Percentiles rank a stretch among this genome's conserved stretches.
Evolutionary conservation across 2,888 invertebrate genomes (phyloP).

Genomic region (Drosophila kuntzei): DNA sequence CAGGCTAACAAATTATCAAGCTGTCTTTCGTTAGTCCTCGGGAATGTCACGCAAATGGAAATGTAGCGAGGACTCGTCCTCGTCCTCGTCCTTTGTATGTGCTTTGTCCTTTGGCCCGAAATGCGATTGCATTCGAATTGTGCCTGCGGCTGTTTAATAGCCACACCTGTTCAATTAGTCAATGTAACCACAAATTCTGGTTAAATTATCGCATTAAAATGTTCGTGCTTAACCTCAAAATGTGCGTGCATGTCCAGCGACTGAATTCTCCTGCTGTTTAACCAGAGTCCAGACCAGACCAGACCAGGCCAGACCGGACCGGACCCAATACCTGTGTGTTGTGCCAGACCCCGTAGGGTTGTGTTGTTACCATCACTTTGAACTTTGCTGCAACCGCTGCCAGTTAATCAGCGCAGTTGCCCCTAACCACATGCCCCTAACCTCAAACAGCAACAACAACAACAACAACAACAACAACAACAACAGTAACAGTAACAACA

Average conservation of each 20-base stretch:
- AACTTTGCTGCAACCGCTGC: conserved; percentile 68
- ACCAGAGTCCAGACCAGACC: conserved; percentile 15
- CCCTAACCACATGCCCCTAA: conserved; percentile 52
- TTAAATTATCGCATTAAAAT: conserved; percentile 85
- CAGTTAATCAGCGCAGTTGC: conserved; percentile 76
- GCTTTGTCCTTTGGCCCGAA: conserved; percentile 32
- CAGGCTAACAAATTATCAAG: conserved; percentile 84
- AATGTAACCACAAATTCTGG: conserved; percentile 85
- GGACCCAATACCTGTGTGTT: background rate
- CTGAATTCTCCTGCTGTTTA: conserved; percentile 53
- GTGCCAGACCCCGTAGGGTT: conserved; percentile 19
- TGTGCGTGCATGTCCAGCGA: conserved; percentile 63
- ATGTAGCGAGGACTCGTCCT: conserved; percentile 15
- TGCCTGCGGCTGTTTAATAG: conserved; percentile 81
- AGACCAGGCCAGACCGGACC: conserved; percentile 4
- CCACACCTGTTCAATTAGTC: conserved; percentile 85
- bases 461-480: conserved; percentile 7
- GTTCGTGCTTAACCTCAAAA: conserved; percentile 84
- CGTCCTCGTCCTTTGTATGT: conserved; percentile 7
- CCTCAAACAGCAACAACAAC: conserved; percentile 48
- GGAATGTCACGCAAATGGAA: conserved; percentile 77
- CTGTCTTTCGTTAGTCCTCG: conserved; percentile 62
- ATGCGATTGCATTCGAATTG: conserved; percentile 64
- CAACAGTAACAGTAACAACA: conserved; percentile 7
- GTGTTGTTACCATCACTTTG: conserved; percentile 58